These are phyloP conservation scores for Eurystomus glaucurus DNA, from an alignment of 2,797 vertebrate species.

Conservation along the genomic window DNA sequence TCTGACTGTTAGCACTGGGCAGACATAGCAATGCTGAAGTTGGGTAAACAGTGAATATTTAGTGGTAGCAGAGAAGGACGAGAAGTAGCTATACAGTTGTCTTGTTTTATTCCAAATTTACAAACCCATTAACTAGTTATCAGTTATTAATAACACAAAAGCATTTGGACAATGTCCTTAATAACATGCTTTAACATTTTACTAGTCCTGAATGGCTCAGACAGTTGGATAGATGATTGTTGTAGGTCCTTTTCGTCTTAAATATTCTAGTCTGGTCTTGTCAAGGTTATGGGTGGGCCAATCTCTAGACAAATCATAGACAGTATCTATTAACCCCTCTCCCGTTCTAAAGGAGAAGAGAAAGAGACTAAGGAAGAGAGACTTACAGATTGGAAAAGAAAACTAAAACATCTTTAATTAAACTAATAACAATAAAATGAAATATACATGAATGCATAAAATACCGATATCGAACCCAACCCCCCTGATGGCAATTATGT, in stretches of 20 bases:
- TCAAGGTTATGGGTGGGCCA: too few species aligned
- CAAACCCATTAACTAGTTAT: neutral
- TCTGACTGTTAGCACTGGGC: neutral
- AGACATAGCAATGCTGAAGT: neutral
- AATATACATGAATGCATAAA: too few species aligned
- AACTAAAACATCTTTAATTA: too few species aligned
- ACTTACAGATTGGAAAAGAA: too few species aligned
- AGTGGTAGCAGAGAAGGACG: fast-evolving
- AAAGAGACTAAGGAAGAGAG: too few species aligned
- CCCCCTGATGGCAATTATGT: too few species aligned
- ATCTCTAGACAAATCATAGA: too few species aligned
- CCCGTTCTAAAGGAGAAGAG: too few species aligned
- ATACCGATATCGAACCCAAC: too few species aligned
- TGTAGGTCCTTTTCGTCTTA: neutral
- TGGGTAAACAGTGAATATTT: neutral
- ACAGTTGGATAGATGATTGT: neutral
- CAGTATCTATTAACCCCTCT: too few species aligned
- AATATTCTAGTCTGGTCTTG: neutral
- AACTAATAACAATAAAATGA: too few species aligned
- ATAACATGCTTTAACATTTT: neutral
- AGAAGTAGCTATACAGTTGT: neutral
- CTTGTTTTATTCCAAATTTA: neutral
- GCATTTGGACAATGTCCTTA: neutral
- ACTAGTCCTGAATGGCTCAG: neutral
- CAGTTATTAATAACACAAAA: neutral